Evolutionary conservation across 1,140 invertebrate species (phyloP), one percentile per base, ranked within the genome.

Genomic region (Octopus bimaculoides): DNA sequence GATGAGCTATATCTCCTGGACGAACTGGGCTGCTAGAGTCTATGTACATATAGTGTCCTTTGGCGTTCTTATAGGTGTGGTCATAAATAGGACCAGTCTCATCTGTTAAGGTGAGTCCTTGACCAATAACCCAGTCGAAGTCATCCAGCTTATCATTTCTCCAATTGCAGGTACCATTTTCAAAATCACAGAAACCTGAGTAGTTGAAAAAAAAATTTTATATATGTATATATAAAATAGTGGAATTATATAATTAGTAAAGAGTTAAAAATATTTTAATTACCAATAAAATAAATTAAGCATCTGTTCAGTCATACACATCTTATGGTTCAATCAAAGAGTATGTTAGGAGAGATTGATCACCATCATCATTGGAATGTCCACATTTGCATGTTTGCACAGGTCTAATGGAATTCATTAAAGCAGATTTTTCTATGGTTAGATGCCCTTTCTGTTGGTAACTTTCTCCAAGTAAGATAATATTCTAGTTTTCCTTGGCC

Each of bases 1-100:
- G 54, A 71, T 83, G 79, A 14, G 87, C 88, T 8, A 79, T 82
- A 75, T 90, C 86, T 8, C 86, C 86, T 54, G 55, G 78, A 0
- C 14, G 14, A 26, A 85, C 80, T 2, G 88, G 86, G 20, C 75
- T 52, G 81, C 85, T 87, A 3, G 88, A 81, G 80, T 90, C 89
- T 69, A 87, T 88, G 80, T 85, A 89, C 82, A 86, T 84, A 79
- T 87, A 88, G 61, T 85, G 84, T 1, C 86, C 87, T 14, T 76
- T 54, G 12, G 78, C n/a, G 20, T 55, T 71, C 0, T 82, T 81
- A n/a, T 83, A 76, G 6, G 87, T 88, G 74, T 89, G 88, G 77
- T 89, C 88, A 52, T 66, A 78, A 52, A 75, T 82, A n/a, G 86
- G 86, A 66, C 87, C 88, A 52, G 87, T 88, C 78, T 83, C 83